Base-by-base conservation (phyloP, 2,113 vertebrate genomes). In the Odontophorus gujanensis region DNA sequence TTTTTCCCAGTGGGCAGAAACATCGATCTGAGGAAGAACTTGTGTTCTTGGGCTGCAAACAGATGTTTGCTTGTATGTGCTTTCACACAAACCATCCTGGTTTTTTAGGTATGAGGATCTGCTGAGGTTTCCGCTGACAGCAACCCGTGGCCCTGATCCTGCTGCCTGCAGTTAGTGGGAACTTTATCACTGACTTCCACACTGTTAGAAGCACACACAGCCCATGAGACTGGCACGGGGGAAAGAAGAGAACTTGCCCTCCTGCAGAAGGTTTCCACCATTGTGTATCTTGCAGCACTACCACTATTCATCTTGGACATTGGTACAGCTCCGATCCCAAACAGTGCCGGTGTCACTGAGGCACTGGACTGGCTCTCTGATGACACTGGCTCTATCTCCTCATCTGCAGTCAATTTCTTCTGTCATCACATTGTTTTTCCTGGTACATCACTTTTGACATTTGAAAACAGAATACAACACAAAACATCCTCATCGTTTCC, bases 321-420 rank as follows among this genome's bases (percentile, higher is more conserved):
- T 72, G 61, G 65, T 34, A 45, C 57, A 94, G 93, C 91, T 96
- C 95, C 95, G 36, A 83, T 59, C 89, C 87, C 91, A 85, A 68
- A 55, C 69, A 75, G 73, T 12, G 42, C 55, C 30, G 48, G 43
- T n/a, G 47, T 81, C 83, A 22, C 87, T 79, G 90, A 90, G 95
- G 96, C 95, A 92, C 94, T 88, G 85, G 63, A 40, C 73, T 85
- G 87, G 82, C 47, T 75, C 95, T 81, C 36, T 1, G 90, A 73
- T 82, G 53, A 65, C 87, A 32, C 0, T 8, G 91, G 81, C 28
- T 91, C 76, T 85, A 1, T 28, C 75, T 87, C 65, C 12, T 0
- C 4, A 4, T 26, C 79, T 57, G 85, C 25, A 47, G 11, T 22
- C 73, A 10, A 3, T 16, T 77, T 89, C 79, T 76, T 42, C 7